Conservation (phyloP, 2,888 invertebrate genomes). For the Eretmocerus hayati region DNA sequence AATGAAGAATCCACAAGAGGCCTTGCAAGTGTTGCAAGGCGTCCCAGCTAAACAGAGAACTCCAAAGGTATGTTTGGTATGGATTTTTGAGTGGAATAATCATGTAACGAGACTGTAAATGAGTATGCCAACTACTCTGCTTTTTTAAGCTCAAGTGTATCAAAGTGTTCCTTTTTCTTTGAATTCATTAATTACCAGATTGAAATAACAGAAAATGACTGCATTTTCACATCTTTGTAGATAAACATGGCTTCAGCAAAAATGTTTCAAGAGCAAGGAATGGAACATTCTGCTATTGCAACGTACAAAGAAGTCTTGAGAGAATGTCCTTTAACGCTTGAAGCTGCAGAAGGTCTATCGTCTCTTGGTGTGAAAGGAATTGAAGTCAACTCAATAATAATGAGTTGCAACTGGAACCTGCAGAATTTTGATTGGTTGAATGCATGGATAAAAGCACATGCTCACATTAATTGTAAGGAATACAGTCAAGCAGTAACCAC, state of each 20-base stretch:
- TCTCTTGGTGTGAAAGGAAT: constrained; percentile 65
- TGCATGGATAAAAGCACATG: constrained; percentile 59
- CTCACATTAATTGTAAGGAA: constrained; percentile 61
- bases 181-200: too few relatives aligned
- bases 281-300: constrained; percentile 64
- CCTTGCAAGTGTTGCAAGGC: too few relatives aligned
- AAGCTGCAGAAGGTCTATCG: constrained; percentile 66
- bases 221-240: constrained; percentile 26
- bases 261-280: constrained; percentile 62
- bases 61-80: too few relatives aligned
- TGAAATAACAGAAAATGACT: too few relatives aligned
- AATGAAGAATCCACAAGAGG: too few relatives aligned
- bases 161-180: too few relatives aligned
- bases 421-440: constrained; percentile 52
- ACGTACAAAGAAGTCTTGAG: constrained; percentile 73
- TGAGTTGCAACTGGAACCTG: constrained; percentile 50
- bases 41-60: too few relatives aligned
- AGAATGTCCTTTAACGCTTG: constrained; percentile 68
- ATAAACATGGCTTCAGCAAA: constrained; percentile 68
- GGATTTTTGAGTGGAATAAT: too few relatives aligned
- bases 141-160: too few relatives aligned
- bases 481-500: constrained; percentile 61
- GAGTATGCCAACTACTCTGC: too few relatives aligned
- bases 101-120: too few relatives aligned
- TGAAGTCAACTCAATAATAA: constrained; percentile 67